Percentiles rank a stretch among this genome's conserved stretches.
Conservation (phyloP, 2,113 vertebrate genomes). For the Raja brachyura region DNA sequence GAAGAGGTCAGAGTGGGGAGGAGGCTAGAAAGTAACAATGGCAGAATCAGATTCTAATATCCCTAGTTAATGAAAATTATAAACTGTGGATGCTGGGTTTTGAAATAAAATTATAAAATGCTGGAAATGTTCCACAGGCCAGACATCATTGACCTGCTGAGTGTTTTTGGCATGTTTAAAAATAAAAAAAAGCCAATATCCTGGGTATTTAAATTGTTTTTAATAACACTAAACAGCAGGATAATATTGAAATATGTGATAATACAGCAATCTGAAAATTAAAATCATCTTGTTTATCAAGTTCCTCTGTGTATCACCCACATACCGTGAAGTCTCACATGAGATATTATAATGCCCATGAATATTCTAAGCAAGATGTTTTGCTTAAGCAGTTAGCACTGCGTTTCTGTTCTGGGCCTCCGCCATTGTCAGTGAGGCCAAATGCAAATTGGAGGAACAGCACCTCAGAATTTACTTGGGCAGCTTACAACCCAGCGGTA, state of each 20-base stretch:
- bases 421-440: too few relatives aligned
- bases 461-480: too few relatives aligned
- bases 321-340: neutral
- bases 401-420: too few relatives aligned
- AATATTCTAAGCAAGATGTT: neutral
- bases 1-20: neutral
- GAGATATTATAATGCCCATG: neutral
- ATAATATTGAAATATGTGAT: slow-evolving; percentile 8
- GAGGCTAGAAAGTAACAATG: neutral
- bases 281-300: slow-evolving; percentile 7
- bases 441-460: too few relatives aligned
- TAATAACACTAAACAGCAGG: neutral
- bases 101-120: too few relatives aligned
- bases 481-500: too few relatives aligned
- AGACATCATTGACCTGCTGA: too few relatives aligned
- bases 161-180: too few relatives aligned
- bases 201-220: too few relatives aligned
- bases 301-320: slow-evolving; percentile 17
- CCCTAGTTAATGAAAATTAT: neutral
- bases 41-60: neutral
- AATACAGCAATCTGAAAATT: neutral
- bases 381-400: neutral
- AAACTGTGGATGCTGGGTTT: too few relatives aligned
- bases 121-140: too few relatives aligned
- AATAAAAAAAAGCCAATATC: too few relatives aligned